These are phyloP conservation scores for Hemistola chrysoprasaria DNA, from an alignment of 2,888 invertebrate genomes.

Conservation along the genomic window DNA sequence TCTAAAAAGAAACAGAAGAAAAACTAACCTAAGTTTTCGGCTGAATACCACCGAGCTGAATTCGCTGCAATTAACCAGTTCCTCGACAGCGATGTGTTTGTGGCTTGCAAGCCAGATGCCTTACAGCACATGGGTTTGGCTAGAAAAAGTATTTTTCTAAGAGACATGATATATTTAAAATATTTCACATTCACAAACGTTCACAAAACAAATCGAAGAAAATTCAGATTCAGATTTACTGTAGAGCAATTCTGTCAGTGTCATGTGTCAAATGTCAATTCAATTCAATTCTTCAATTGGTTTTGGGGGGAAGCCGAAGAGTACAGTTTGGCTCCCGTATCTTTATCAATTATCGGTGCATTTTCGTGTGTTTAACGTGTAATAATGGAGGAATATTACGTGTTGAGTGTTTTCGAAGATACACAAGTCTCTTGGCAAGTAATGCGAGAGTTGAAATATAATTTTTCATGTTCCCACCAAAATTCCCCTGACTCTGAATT, in stretches of 20 bases:
- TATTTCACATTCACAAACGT: slow-evolving; percentile 52
- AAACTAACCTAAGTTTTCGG: slow-evolving; percentile 75
- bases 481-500: too few relatives aligned
- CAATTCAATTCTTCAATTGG: too few relatives aligned
- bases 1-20: slow-evolving; percentile 1
- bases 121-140: slow-evolving; percentile 59
- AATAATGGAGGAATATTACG: too few relatives aligned
- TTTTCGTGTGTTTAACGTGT: too few relatives aligned
- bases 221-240: slow-evolving; percentile 20
- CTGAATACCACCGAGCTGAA: slow-evolving; percentile 58
- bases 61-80: slow-evolving; percentile 55
- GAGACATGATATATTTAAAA: slow-evolving; percentile 54
- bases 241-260: slow-evolving; percentile 11
- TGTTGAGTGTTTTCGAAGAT: too few relatives aligned
- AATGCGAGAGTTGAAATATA: too few relatives aligned
- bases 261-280: too few relatives aligned
- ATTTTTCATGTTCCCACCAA: too few relatives aligned
- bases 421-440: too few relatives aligned
- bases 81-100: slow-evolving; percentile 56
- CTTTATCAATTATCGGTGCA: too few relatives aligned
- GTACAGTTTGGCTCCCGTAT: too few relatives aligned
- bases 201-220: slow-evolving; percentile 44
- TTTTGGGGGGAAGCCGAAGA: too few relatives aligned
- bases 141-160: slow-evolving; percentile 65
- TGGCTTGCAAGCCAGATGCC: slow-evolving; percentile 49